Percentiles rank a stretch among this genome's conserved stretches.
Evolutionary conservation across 2,888 invertebrate species (phyloP).

Genomic region (Lymantria monacha): DNA sequence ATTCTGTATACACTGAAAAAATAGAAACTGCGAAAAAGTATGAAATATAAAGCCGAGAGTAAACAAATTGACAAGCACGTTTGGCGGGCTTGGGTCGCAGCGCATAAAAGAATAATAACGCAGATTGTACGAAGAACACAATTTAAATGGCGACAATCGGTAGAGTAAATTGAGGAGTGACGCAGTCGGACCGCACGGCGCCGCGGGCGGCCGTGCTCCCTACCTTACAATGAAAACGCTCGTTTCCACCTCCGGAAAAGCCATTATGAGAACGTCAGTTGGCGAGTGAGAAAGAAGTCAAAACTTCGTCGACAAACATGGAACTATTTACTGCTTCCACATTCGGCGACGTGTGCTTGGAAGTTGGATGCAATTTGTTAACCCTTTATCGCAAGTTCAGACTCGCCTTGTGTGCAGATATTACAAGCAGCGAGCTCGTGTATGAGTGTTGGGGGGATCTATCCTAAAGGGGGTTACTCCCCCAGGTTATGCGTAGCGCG

Average conservation of each 20-base stretch:
- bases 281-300: slow-evolving; percentile 72
- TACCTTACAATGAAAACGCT: slow-evolving; percentile 50
- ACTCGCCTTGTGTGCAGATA: slow-evolving; percentile 36
- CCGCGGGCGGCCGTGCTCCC: slow-evolving; percentile 45
- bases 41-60: slow-evolving; percentile 41
- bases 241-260: slow-evolving; percentile 47
- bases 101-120: slow-evolving; percentile 68
- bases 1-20: slow-evolving; percentile 51
- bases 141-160: slow-evolving; percentile 73
- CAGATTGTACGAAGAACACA: slow-evolving; percentile 64
- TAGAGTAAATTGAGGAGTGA: slow-evolving; percentile 52
- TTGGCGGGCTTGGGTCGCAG: slow-evolving; percentile 31
- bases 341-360: slow-evolving; percentile 71
- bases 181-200: slow-evolving; percentile 41
- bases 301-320: slow-evolving; percentile 71
- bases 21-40: slow-evolving; percentile 57
- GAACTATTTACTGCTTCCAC: slow-evolving; percentile 73
- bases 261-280: slow-evolving; percentile 69
- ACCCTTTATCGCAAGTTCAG: slow-evolving; percentile 68
- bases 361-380: slow-evolving; percentile 77
- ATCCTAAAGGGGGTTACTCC: not conserved
- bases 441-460: slow-evolving; percentile 20
- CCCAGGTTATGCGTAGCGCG: slow-evolving; percentile 34
- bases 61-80: slow-evolving; percentile 47
- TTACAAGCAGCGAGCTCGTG: slow-evolving; percentile 28